A percentile compares a stretch with the other conserved stretches of the same genome.
These are phyloP conservation scores for Aeoliscus strigatus DNA, from an alignment of 2,797 vertebrate species.

Conservation along the genomic window DNA sequence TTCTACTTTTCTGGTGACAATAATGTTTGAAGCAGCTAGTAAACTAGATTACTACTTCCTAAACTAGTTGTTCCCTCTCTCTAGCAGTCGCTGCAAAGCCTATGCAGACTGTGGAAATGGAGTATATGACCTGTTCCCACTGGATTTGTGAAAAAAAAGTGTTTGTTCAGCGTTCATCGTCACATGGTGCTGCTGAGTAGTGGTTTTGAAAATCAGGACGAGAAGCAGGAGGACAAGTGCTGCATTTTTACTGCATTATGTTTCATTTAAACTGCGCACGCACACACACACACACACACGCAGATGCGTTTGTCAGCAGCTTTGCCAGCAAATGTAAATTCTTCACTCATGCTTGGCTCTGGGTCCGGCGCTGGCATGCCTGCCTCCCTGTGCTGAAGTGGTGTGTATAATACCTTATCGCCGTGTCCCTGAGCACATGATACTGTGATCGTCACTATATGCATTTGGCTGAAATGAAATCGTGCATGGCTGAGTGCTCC, in stretches of 20 bases:
- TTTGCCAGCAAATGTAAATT: constrained; percentile 21
- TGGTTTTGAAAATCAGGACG: constrained; percentile 10
- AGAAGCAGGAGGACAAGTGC: too few species aligned
- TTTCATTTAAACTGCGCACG: too few species aligned
- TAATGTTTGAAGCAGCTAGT: too few species aligned
- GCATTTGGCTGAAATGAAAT: constrained; percentile 45
- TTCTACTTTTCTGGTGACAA: too few species aligned
- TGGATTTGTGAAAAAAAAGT: constrained; percentile 15
- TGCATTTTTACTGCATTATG: too few species aligned
- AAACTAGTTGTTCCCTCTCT: too few species aligned
- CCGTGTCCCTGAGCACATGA: constrained; percentile 32
- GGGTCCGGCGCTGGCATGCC: constrained; percentile 24
- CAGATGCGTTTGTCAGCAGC: too few species aligned
- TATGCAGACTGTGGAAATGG: too few species aligned
- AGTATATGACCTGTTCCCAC: too few species aligned
- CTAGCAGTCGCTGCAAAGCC: too few species aligned
- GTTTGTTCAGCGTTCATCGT: constrained; percentile 3
- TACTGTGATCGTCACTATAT: constrained; percentile 29
- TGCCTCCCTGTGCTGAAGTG: constrained; percentile 19
- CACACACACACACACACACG: too few species aligned
- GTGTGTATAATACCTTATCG: constrained; percentile 30
- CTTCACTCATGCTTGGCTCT: constrained; percentile 11
- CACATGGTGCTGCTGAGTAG: constrained; percentile 6
- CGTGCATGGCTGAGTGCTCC: constrained; percentile 39
- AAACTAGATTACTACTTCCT: too few species aligned